phyloP scores from a whole-genome alignment of 2,113 vertebrate species.

The Phaetusa simplex region DNA sequence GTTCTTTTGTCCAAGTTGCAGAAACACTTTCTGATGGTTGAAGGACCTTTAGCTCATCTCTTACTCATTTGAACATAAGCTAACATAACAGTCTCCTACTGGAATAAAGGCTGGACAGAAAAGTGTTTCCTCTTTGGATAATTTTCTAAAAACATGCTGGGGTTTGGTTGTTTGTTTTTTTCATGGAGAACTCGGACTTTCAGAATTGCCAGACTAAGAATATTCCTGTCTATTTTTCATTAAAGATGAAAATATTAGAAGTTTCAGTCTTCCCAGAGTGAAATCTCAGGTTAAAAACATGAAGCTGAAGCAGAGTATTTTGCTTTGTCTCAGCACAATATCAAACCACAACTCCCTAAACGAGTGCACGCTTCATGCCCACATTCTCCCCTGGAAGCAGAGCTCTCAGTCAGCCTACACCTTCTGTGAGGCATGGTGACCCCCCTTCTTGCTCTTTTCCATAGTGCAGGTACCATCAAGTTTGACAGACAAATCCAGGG shows the following conservation, averaged over 20 bases:
- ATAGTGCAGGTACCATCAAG: not conserved
- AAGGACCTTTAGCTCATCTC: not conserved
- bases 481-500: not conserved
- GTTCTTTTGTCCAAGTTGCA: not conserved
- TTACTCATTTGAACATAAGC: not conserved
- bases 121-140: not conserved
- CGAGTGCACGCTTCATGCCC: not conserved
- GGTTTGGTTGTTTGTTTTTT: accelerated
- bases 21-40: not conserved
- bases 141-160: not conserved
- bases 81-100: not conserved
- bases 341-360: not conserved
- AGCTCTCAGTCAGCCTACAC: not conserved
- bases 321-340: not conserved
- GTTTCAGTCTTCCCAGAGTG: not conserved
- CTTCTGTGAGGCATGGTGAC: not conserved
- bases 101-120: not conserved
- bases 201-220: not conserved
- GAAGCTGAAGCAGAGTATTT: not conserved
- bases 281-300: not conserved
- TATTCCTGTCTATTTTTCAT: not conserved
- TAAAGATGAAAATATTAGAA: not conserved
- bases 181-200: not conserved
- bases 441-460: not conserved
- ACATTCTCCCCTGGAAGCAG: not conserved